Base-by-base conservation (phyloP, 2,797 vertebrate genomes). In the Chrysocyon brachyurus region DNA sequence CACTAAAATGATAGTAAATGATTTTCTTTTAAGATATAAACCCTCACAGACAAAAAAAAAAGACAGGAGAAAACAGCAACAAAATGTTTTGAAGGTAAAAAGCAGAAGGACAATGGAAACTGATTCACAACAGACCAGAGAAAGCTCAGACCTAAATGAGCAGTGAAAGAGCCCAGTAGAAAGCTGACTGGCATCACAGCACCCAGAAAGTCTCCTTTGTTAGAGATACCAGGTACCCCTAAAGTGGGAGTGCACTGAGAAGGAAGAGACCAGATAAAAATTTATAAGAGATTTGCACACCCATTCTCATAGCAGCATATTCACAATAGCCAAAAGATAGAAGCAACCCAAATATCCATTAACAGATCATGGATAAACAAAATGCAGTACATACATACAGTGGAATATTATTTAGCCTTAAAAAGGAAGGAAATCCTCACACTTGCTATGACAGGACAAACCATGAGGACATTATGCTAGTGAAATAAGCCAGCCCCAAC, bases 51-150 rank as follows among this genome's bases (percentile, higher is more conserved):
- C 72, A 92, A 77, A 88, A 36, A 33, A 33, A 52, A 61, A 52
- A 56, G 21, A 36, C 88, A 84, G 7, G 15, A 92, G 85, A 73
- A 92, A 92, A 95, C 2, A 24, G 61, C 24, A 94, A 52, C 56
- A 95, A 92, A 81, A 83, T 66, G 17, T 79, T 79, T 54, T 54
- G 26, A 64, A 52, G 46, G 66, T 90, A 40, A 92, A 94, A 96
- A 79, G 36, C 79, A 28, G 19, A 49, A 57, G 63, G 61, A 70
- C 70, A 70, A 22, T 40, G 36, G 49, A 63, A n/a, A 52, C 31
- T 52, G 36, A 85, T 28, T 92, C n/a, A 40, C 3, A 64, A 46
- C 19, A 12, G 36, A 64, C 33, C 61, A 88, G 46, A 92, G 64
- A 83, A 87, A 49, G 61, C 24, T 11, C 56, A 92, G 70, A 66